Evolutionary conservation across 2,888 invertebrate species (phyloP), one percentile per base, ranked within the genome.

Genomic region (Danaus chrysippus): DNA sequence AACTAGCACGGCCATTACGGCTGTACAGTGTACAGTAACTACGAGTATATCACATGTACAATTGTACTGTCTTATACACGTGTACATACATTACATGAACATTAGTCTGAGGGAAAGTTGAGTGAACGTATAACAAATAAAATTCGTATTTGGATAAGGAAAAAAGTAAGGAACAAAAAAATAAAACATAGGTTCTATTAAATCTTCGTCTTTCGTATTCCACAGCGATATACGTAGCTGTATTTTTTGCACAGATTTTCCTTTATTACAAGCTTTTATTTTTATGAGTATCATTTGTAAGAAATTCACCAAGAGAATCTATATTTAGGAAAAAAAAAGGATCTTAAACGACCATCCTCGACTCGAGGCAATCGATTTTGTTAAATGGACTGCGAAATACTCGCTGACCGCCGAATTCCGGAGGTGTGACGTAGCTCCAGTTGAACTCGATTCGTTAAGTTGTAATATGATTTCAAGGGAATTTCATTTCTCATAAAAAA

Each of bases 321-420:
- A 67, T 68, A 70, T 65, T 63, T 62, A 64, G 59, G 65, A 44
- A 58, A 59, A 58, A 59, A 62, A 61, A 67, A 65, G 62, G 66
- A 56, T 67, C 65, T 56, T 59, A 66, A 62, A 76, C 75, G 74
- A 74, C 70, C 67, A 68, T 71, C 70, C 70, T 66, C 70, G 73
- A 66, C 13, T 46, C 72, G 77, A 76, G 74, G 71, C 78, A 77
- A 83, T 83, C 81, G 83, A 83, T 84, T 81, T 72, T 77, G 84
- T 82, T 82, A 71, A 87, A 87, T 87, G 86, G 81, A 79, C 76
- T 80, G 85, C 74, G 77, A 84, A 84, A 85, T 84, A 74, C 78
- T 77, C 71, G 74, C 77, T 83, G 84, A 84, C 85, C 84, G 77
- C 74, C 70, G 72, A 73, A 74, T 73, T 78, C 53, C 61, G 60